Percentiles rank a stretch among this genome's conserved stretches.
Evolutionary conservation across 2,888 invertebrate species (phyloP).

Genomic region (Eupelmus urozonus): DNA sequence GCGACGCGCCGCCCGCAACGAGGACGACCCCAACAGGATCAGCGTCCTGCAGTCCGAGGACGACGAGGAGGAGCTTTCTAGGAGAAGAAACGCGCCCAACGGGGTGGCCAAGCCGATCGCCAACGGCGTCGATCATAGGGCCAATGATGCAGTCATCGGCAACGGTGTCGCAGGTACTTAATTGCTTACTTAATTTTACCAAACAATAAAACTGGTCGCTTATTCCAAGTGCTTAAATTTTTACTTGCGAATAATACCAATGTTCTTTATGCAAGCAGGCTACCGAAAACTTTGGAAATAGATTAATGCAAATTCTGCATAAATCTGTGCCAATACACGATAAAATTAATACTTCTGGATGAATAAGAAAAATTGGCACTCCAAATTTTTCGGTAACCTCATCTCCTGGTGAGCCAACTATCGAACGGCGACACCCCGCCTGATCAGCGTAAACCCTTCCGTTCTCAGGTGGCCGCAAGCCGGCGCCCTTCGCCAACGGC

Average conservation of each 20-base stretch:
- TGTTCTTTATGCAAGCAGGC: too few species aligned
- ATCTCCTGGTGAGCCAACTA: background rate
- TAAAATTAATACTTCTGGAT: too few species aligned
- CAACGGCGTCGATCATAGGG: constrained; percentile 68
- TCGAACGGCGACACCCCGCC: constrained; percentile 26
- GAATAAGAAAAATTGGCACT: too few species aligned
- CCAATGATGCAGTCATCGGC: constrained; percentile 55
- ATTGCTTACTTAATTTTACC: too few species aligned
- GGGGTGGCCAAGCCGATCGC: constrained; percentile 78
- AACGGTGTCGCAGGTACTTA: constrained; percentile 60
- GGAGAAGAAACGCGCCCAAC: constrained; percentile 69
- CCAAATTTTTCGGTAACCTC: constrained; percentile 40
- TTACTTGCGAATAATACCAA: too few species aligned
- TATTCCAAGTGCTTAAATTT: too few species aligned
- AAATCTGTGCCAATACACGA: too few species aligned
- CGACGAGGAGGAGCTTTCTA: constrained; percentile 60
- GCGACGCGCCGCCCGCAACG: constrained; percentile 75
- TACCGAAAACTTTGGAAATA: too few species aligned
- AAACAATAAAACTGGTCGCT: too few species aligned
- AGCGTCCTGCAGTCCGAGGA: constrained; percentile 37
- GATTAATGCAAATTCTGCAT: too few species aligned
- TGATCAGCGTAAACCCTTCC: constrained; percentile 45
- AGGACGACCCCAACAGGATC: constrained; percentile 63
- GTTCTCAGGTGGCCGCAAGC: constrained; percentile 29
- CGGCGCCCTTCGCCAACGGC: constrained; percentile 22